Evolutionary conservation across 2,888 invertebrate genomes (phyloP).

Genomic region (Campoletis raptor): DNA sequence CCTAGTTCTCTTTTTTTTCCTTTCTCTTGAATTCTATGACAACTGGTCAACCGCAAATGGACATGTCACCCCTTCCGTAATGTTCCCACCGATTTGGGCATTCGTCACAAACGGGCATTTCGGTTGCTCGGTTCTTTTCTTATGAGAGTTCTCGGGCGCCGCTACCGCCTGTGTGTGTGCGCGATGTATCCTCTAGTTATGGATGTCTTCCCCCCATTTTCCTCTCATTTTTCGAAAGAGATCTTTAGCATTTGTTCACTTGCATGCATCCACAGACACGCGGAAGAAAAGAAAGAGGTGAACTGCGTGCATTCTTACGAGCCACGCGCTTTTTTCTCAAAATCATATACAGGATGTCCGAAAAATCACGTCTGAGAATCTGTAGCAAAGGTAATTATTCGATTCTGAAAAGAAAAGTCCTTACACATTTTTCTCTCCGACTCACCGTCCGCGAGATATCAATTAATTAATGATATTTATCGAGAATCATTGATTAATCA

Average conservation of each 20-base stretch:
- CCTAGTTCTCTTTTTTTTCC: constrained; percentile 56
- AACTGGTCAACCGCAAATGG: constrained; percentile 84
- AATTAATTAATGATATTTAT: not conserved
- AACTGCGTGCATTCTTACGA: constrained; percentile 76
- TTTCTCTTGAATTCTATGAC: constrained; percentile 70
- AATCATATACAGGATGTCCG: constrained; percentile 1
- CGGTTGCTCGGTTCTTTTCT: constrained; percentile 65
- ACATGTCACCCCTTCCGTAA: constrained; percentile 83
- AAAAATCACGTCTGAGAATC: not conserved
- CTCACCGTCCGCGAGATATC: not conserved
- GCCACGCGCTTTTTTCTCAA: constrained; percentile 72
- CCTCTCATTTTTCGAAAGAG: constrained; percentile 73
- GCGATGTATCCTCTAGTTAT: constrained; percentile 55
- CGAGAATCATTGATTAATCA: not conserved
- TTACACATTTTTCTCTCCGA: not conserved
- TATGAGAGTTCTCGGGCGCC: constrained; percentile 65
- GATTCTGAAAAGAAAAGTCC: not conserved
- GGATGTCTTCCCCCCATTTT: constrained; percentile 74
- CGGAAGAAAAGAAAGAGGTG: constrained; percentile 79
- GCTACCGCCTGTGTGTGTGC: constrained; percentile 62
- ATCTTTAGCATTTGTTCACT: constrained; percentile 68
- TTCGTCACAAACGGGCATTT: constrained; percentile 68
- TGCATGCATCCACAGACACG: not conserved
- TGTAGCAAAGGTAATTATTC: not conserved
- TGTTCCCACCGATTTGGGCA: constrained; percentile 79